phyloP scores from a whole-genome alignment of 2,113 vertebrate species.

The Corythornis madagascariensis region DNA sequence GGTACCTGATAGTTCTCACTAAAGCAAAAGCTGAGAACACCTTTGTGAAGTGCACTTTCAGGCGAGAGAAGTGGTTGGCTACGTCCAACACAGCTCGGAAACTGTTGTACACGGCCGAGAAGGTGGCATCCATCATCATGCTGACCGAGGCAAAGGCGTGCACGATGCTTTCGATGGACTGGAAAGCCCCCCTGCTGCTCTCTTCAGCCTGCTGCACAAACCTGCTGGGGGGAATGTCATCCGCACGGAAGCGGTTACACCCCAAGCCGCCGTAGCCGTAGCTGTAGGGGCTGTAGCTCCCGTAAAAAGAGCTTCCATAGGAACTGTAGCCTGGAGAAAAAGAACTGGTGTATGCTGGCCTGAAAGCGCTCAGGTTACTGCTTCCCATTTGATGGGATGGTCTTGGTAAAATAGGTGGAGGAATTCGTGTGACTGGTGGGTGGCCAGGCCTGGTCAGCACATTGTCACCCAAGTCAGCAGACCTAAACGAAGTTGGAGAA shows the following conservation, averaged over 20 bases:
- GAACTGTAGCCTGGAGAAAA: slow-evolving; percentile 86
- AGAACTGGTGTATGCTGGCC: slow-evolving; percentile 84
- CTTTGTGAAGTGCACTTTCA: slow-evolving; percentile 92
- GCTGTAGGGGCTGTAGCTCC: slow-evolving; percentile 84
- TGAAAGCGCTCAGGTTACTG: slow-evolving; percentile 76
- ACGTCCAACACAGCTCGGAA: slow-evolving; percentile 97
- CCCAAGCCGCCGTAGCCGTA: slow-evolving; percentile 82
- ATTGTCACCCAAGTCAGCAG: slow-evolving; percentile 80
- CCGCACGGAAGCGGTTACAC: slow-evolving; percentile 83
- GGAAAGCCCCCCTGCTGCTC: slow-evolving; percentile 95
- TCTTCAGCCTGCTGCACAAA: slow-evolving; percentile 98
- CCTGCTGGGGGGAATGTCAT: slow-evolving; percentile 88
- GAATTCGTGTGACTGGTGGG: slow-evolving; percentile 83
- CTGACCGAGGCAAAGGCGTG: slow-evolving; percentile 95
- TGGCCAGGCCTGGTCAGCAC: slow-evolving; percentile 78
- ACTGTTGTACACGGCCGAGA: slow-evolving; percentile 97
- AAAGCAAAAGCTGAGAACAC: slow-evolving; percentile 95
- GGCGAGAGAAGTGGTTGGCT: slow-evolving; percentile 94
- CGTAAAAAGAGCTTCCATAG: slow-evolving; percentile 85
- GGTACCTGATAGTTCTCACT: slow-evolving; percentile 90
- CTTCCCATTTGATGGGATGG: slow-evolving; percentile 81
- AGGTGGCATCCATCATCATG: slow-evolving; percentile 99
- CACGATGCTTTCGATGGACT: slow-evolving; percentile 98
- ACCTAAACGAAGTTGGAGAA: slow-evolving; percentile 75
- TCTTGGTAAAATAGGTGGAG: slow-evolving; percentile 88